Evolutionary conservation across 2,797 vertebrate species (phyloP).

Genomic region (Okamejei kenojei): DNA sequence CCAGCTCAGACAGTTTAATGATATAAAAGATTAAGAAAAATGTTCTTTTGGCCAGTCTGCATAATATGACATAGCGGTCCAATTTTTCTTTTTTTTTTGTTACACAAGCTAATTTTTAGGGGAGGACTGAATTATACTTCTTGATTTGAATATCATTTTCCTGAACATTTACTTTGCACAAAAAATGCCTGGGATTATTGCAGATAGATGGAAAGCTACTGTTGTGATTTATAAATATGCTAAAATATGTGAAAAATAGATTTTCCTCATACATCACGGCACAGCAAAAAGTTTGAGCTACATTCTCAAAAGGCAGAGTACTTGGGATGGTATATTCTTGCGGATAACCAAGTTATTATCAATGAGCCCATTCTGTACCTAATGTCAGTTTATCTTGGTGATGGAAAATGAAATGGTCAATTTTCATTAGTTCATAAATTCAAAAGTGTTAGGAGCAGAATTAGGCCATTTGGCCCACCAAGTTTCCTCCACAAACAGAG

Average conservation of each 20-base stretch:
- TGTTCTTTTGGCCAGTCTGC: background rate
- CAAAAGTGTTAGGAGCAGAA: too few relatives aligned
- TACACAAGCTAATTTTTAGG: background rate
- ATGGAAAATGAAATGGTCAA: background rate
- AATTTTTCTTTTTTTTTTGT: background rate
- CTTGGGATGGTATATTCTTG: background rate
- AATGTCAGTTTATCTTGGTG: too few relatives aligned
- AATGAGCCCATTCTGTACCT: background rate
- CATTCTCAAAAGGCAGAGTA: background rate
- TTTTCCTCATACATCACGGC: background rate
- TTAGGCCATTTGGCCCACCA: too few relatives aligned
- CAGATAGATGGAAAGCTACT: background rate
- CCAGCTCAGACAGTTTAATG: background rate
- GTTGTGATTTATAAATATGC: background rate
- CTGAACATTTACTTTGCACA: background rate
- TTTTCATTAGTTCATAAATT: background rate
- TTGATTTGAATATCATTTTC: constrained; percentile 6
- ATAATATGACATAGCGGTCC: background rate
- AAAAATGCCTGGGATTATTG: background rate
- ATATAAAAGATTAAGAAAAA: background rate
- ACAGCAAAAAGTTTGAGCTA: background rate
- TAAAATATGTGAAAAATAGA: background rate
- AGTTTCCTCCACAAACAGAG: too few relatives aligned
- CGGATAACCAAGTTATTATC: background rate
- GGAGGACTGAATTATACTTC: background rate